Percentiles rank a stretch among this genome's conserved stretches.
These are phyloP conservation scores for Conger conger DNA, from an alignment of 2,113 vertebrate species.

Conservation along the genomic window DNA sequence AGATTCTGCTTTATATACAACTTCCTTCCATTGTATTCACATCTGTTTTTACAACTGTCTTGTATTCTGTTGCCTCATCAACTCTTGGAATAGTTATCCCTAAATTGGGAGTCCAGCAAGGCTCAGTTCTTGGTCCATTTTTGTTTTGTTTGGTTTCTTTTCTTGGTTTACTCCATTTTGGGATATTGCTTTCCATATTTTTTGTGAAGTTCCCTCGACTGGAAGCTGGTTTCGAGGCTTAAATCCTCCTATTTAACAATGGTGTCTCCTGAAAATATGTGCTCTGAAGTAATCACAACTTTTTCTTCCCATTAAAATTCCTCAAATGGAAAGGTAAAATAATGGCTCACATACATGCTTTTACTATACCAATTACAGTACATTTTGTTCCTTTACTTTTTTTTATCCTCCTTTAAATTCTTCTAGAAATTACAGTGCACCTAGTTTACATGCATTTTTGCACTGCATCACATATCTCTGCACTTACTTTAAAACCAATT, in stretches of 20 bases:
- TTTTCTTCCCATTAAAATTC: neutral
- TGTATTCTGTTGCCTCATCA: neutral
- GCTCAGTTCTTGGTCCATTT: neutral
- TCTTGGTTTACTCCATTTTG: neutral
- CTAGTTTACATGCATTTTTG: neutral
- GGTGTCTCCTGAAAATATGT: neutral
- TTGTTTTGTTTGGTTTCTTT: neutral
- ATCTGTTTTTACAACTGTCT: neutral
- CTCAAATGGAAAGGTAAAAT: neutral
- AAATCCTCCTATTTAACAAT: too few relatives aligned
- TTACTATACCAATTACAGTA: neutral
- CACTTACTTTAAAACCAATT: neutral
- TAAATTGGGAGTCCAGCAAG: neutral
- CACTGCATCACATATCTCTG: neutral
- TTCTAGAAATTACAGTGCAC: neutral
- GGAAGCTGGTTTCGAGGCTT: neutral
- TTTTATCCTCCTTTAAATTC: neutral
- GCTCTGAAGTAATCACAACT: neutral
- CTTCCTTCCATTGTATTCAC: neutral
- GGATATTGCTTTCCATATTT: neutral
- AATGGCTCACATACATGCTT: neutral
- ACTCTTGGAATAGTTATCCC: neutral
- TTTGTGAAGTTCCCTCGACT: neutral
- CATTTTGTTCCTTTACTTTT: too few relatives aligned
- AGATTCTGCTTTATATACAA: neutral